phyloP scores from a whole-genome alignment of 2,888 invertebrate species.

The Sclerodermus sp. region DNA sequence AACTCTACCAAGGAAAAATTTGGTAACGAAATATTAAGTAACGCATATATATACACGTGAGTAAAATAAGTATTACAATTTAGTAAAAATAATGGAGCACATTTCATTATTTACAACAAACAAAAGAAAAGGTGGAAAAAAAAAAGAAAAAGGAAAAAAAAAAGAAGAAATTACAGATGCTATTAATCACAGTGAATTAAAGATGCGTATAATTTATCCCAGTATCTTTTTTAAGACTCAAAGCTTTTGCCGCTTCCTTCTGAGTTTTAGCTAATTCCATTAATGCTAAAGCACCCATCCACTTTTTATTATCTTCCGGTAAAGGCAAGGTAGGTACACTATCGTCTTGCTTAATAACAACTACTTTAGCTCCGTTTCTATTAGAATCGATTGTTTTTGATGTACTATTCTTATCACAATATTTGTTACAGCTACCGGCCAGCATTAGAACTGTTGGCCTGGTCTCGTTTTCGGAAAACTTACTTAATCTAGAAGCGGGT shows the following conservation, averaged over 20 bases:
- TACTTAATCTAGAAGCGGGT: constrained; percentile 18
- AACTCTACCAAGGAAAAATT: too few species aligned
- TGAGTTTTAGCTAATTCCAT: constrained; percentile 62
- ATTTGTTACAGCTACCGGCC: constrained; percentile 44
- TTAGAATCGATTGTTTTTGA: constrained; percentile 13
- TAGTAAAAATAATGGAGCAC: constrained; percentile 6
- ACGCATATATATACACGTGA: too few species aligned
- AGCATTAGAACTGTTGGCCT: constrained; percentile 63
- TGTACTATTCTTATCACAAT: constrained; percentile 16
- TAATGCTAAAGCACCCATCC: constrained; percentile 66
- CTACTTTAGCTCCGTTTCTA: constrained; percentile 33
- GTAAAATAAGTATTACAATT: constrained; percentile 18
- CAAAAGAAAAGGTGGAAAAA: too few species aligned
- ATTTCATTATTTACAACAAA: too few species aligned
- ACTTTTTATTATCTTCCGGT: constrained; percentile 58
- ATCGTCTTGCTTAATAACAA: constrained; percentile 48
- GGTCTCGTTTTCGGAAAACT: constrained; percentile 55
- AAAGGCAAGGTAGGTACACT: constrained; percentile 32
- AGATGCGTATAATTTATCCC: constrained; percentile 45
- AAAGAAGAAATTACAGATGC: not conserved
- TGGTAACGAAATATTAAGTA: too few species aligned
- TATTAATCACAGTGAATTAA: constrained; percentile 51
- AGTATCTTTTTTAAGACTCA: constrained; percentile 32
- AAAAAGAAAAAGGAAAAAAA: not conserved
- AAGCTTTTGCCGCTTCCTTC: constrained; percentile 38